Percentiles rank a stretch among this genome's conserved stretches.
phyloP scores from a whole-genome alignment of 1,140 invertebrate species.

The Papilio polytes region DNA sequence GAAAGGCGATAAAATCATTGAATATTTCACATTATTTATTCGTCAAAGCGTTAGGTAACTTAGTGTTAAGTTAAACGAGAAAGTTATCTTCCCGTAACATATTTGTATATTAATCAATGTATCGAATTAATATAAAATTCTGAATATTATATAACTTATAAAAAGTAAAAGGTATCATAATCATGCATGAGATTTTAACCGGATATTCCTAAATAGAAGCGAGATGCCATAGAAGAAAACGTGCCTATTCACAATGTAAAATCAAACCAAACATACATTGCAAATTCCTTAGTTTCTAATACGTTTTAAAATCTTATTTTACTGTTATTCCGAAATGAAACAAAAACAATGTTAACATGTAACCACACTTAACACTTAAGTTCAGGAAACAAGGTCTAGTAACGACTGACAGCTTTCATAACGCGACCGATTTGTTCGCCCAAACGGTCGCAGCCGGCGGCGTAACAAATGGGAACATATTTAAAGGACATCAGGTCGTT shows the following conservation, averaged over 20 bases:
- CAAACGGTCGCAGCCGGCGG: conserved; percentile 10
- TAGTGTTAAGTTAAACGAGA: conserved; percentile 26
- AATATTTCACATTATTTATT: conserved; percentile 33
- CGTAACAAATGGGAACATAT: conserved; percentile 3
- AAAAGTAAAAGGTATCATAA: no score
- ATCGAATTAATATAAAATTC: neutral
- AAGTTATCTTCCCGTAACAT: neutral
- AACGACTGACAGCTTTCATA: conserved; percentile 28
- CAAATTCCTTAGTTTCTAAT: neutral
- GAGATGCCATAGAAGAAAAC: no score
- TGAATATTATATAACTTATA: neutral
- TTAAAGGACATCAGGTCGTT: conserved; percentile 9
- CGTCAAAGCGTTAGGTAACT: neutral
- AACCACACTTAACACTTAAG: conserved; percentile 2
- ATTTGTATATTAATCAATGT: conserved; percentile 5
- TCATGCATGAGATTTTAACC: no score
- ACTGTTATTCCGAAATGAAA: neutral
- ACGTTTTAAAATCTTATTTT: neutral
- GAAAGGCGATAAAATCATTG: conserved; percentile 31
- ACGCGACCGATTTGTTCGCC: conserved; percentile 33
- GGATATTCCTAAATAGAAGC: no score
- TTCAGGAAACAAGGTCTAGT: conserved; percentile 27
- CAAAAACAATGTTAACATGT: conserved; percentile 16
- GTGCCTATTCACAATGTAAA: no score
- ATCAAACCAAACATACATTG: neutral